phyloP scores from a whole-genome alignment of 2,888 invertebrate genomes.

The Ceriagrion tenellum region DNA sequence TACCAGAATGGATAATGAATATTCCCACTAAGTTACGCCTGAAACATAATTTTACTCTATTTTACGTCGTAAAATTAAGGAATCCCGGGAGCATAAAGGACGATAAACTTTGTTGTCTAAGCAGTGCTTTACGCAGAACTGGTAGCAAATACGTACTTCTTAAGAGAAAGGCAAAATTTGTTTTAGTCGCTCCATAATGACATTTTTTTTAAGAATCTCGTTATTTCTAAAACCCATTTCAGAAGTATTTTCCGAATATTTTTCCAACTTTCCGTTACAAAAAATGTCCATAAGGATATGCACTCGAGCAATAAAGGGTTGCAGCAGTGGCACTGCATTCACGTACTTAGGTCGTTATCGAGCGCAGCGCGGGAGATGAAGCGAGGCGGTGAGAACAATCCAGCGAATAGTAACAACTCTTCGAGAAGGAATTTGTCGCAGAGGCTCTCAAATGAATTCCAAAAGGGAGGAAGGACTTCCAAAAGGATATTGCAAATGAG shows the following conservation, averaged over 20 bases:
- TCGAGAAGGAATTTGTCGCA: not conserved
- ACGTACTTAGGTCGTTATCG: not conserved
- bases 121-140: not conserved
- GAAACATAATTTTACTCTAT: no score
- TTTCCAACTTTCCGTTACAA: not conserved
- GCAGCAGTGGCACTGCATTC: not conserved
- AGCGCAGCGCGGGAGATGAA: not conserved
- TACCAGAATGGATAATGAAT: no score
- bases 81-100: no score
- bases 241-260: not conserved
- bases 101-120: no score
- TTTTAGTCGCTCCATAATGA: not conserved
- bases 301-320: not conserved
- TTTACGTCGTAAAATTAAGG: no score
- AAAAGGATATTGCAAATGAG: not conserved
- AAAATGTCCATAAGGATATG: not conserved
- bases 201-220: not conserved
- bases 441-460: not conserved
- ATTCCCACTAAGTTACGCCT: no score
- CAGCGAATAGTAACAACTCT: not conserved
- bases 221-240: not conserved
- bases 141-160: not conserved
- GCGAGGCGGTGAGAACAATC: not conserved
- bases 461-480: not conserved
- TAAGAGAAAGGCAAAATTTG: not conserved